Conservation (phyloP, 2,113 vertebrate species). For the Chlorodrepanis virens region DNA sequence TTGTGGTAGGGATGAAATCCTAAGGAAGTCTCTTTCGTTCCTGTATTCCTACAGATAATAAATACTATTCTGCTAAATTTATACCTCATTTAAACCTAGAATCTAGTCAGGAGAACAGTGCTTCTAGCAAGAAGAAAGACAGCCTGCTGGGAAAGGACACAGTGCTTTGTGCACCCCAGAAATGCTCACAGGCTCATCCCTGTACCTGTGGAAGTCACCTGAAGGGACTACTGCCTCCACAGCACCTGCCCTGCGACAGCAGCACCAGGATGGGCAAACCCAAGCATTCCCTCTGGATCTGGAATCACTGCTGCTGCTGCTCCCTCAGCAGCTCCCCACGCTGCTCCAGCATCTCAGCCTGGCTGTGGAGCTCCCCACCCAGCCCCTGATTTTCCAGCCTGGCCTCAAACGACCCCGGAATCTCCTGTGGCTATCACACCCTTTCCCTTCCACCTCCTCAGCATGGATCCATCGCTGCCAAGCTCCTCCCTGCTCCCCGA, state of each 20-base stretch:
- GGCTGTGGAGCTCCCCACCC: too few relatives aligned
- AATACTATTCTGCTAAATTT: not conserved
- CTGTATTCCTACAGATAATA: not conserved
- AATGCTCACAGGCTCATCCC: not conserved
- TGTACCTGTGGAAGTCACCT: not conserved
- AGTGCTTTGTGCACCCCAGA: fast-evolving
- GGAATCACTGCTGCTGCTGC: not conserved
- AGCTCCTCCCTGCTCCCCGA: not conserved
- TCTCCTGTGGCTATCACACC: fast-evolving
- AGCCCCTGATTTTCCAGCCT: not conserved
- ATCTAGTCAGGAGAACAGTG: not conserved
- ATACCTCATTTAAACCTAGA: not conserved
- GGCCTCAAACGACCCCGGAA: not conserved
- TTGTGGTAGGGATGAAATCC: not conserved
- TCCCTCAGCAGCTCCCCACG: not conserved
- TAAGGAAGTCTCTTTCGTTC: not conserved
- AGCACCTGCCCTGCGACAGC: not conserved
- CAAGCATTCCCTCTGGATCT: not conserved
- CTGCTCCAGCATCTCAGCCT: not conserved
- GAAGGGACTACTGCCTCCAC: fast-evolving
- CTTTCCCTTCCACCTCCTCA: not conserved
- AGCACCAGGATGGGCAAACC: not conserved
- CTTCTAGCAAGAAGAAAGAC: not conserved
- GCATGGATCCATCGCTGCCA: fast-evolving
- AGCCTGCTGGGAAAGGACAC: not conserved